Evolutionary conservation across 2,797 vertebrate species (phyloP), one percentile per base, ranked within the genome.

Genomic region (Labroides dimidiatus): DNA sequence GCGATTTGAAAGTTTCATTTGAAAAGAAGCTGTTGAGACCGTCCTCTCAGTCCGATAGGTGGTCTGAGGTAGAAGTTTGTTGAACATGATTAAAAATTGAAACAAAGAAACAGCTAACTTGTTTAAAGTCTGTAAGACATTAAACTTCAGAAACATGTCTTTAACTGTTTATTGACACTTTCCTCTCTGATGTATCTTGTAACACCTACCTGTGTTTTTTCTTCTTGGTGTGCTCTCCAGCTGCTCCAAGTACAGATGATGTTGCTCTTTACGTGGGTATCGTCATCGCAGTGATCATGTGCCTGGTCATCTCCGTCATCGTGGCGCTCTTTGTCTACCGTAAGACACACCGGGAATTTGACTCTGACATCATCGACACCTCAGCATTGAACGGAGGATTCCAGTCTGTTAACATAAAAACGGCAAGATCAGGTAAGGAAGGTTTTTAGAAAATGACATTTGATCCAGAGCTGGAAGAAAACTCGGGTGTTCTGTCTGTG

Each of bases 381-480:
- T 97, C 97, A 0, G 96, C 96, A 0, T 92, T 98, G 0, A 98
- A 98, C 0, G 96, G 97, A 19, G 97, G 96, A 45, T 98, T 98
- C 83, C 97, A 98, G 88, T 95, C 96, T 1, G 96, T 98, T 51
- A 98, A 96, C 68, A 97, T 98, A 89, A 98, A 98, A 90, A 96
- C 96, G 21, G 96, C 96, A 10, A 93, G 96, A 83, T 96, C 97
- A 94, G 97, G 97, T 98, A 72, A 88, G 92, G 27, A 45, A 6
- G 0, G 12, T 17, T 9, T 8, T 7, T 3, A 8, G 15, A 16
- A 3, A 66, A 52, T 4, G 1, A 52, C 11, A 14, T 54, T 49
- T 49, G 0, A 36, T 52, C 10, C 14, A 39, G 5, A 2, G 3
- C n/a, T 24, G 4, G 51, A 57, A 44, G 15, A 50, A 19, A 20